Base-by-base conservation (phyloP, 2,888 invertebrate species). In the Scelioninae gen. 1 region DNA sequence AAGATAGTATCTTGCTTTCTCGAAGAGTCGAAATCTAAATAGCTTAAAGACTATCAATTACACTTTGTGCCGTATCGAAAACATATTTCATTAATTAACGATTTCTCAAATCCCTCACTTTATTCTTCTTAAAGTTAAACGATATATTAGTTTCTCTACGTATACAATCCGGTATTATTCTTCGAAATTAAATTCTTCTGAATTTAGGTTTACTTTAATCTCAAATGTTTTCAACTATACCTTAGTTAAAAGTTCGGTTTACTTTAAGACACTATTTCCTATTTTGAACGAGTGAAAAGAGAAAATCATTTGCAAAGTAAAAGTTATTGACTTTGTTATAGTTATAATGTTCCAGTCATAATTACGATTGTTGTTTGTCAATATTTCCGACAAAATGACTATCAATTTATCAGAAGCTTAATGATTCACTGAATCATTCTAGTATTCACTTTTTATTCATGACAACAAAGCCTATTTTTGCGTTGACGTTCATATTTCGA, bases 41-140 rank as follows among this genome's bases (percentile, higher is more conserved):
- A 47, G 40, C 40, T 32, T 10, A 29, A 23, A 51, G 15, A 55
- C 66, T 49, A 76, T 76, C 66, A 76, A 75, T 75, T 65, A 56
- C 43, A 5, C 43, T 43, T 11, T 55, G 5, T 13, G 6, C 53
- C 1, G 51, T 55, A 65, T 74, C 34, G 69, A 56, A 63, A 56
- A 62, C 56, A 45, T 72, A 38, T 74, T 65, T 56, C 74, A 40
- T 74, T 75, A 65, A 75, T 65, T 75, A 62, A 65, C 56, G 38
- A 75, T 75, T 65, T 58, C 63, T 65, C 56, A 47, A 5, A 31
- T 45, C 9, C 38, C n/a, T 47, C 15, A 8, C 34, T 16, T 16
- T 32, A n/a, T 32, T 31, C 8, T 45, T 31, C 43, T 9, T 9
- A 8, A 10, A 38, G 38, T 10, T 8, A 38, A 38, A 10, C 23